Base-by-base conservation (phyloP, 2,888 invertebrate genomes). In the Oxystoma pomonae region DNA sequence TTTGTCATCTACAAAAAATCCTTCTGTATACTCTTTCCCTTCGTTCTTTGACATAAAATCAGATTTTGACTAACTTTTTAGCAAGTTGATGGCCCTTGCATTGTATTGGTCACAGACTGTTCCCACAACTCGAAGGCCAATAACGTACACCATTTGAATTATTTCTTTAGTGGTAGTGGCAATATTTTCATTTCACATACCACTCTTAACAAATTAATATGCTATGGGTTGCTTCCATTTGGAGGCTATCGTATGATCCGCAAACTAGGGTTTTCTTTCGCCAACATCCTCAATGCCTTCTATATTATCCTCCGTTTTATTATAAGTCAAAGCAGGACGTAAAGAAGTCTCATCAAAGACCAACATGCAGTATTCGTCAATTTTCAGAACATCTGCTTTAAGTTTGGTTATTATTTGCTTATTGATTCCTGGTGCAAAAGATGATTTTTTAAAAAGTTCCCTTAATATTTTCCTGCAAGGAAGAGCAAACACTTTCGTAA, bases 231-330 rank as follows among this genome's bases (percentile, higher is more conserved):
- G 35, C 16, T 58, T 58, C 35, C 35, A 51, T 12, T 22, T 35
- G 17, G 19, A 16, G n/a, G 35, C 51, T 2, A 58, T 17, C 1
- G 19, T 50, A 51, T 58, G 51, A 1, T 51, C 58, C 12, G 58
- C 58, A 17, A 58, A 17, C 16, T 50, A 1, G 18, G 19, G n/a
- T 1, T 35, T 18, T 16, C 3, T 58, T 17, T 58, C 18, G 50
- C 58, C 58, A 12, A 49, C 51, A n/a, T 58, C 58, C 19, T 49
- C 58, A 51, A 58, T 20, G 2, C 58, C 58, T 20, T 58, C 58
- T 19, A 58, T 3, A 35, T n/a, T n/a, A n/a, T n/a, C n/a, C n/a
- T n/a, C n/a, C n/a, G n/a, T n/a, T n/a, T n/a, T n/a, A n/a, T n/a
- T n/a, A n/a, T n/a, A n/a, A n/a, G n/a, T n/a, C n/a, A n/a, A n/a